phyloP scores from a whole-genome alignment of 2,113 vertebrate genomes.

The Phaethon lepturus region DNA sequence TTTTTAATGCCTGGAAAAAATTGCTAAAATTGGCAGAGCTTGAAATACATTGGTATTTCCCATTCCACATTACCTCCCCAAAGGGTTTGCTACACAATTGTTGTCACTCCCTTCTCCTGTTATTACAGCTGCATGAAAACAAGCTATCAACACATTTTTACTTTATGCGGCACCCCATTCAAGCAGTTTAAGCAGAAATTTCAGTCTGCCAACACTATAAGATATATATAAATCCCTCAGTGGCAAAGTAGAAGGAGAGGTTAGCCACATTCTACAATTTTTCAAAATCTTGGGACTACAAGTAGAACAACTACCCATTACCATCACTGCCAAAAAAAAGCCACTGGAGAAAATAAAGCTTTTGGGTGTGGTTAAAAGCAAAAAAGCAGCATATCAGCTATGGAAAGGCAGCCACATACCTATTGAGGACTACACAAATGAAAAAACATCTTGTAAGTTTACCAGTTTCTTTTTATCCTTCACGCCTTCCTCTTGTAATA shows the following conservation, averaged over 20 bases:
- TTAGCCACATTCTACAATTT: neutral
- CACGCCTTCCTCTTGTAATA: constrained; percentile 61
- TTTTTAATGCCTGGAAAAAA: neutral
- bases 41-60: neutral
- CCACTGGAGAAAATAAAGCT: neutral
- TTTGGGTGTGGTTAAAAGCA: neutral
- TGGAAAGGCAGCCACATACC: neutral
- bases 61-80: neutral
- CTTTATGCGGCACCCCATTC: neutral
- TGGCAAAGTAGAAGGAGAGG: neutral
- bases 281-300: neutral
- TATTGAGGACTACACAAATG: neutral
- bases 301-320: neutral
- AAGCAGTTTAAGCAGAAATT: neutral
- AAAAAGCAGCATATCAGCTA: neutral
- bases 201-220: neutral
- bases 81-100: neutral
- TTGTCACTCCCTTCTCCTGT: neutral
- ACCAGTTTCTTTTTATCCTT: constrained; percentile 52
- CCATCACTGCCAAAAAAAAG: neutral
- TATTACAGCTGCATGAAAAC: neutral
- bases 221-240: neutral
- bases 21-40: neutral
- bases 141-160: neutral
- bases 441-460: neutral